A percentile compares a stretch with the other conserved stretches of the same genome.
These are phyloP conservation scores for Armadillidium nasatum DNA, from an alignment of 1,140 invertebrate species.

Conservation along the genomic window DNA sequence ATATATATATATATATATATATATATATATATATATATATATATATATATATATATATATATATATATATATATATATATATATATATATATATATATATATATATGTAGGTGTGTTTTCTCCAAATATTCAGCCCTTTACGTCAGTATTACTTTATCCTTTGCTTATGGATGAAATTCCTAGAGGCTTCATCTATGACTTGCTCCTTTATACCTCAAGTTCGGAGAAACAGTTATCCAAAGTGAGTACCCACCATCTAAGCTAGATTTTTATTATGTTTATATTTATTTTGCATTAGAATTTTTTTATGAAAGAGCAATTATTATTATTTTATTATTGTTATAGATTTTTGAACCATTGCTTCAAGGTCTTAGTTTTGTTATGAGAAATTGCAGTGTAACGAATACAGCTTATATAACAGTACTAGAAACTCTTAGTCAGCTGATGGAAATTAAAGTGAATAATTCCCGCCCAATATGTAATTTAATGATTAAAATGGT, in stretches of 20 bases:
- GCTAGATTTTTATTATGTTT: conserved; percentile 24
- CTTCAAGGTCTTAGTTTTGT: conserved; percentile 63
- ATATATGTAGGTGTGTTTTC: not conserved
- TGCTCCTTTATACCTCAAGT: conserved; percentile 57
- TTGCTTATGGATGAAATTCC: conserved; percentile 62
- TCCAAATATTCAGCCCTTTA: not conserved
- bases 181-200: conserved; percentile 62
- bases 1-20: no score
- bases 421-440: conserved; percentile 64
- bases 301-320: no score
- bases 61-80: no score
- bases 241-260: not conserved
- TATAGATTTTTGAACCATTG: conserved; percentile 60
- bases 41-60: no score
- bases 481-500: conserved; percentile 39
- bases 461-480: conserved; percentile 58
- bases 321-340: not conserved
- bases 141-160: conserved; percentile 54
- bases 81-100: no score
- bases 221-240: not conserved
- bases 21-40: no score
- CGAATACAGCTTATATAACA: conserved; percentile 64
- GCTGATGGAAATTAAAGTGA: conserved; percentile 64
- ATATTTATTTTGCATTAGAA: no score
- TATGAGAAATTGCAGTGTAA: conserved; percentile 65